Evolutionary conservation across 2,888 invertebrate species (phyloP).

Genomic region (Byasa hedistus): DNA sequence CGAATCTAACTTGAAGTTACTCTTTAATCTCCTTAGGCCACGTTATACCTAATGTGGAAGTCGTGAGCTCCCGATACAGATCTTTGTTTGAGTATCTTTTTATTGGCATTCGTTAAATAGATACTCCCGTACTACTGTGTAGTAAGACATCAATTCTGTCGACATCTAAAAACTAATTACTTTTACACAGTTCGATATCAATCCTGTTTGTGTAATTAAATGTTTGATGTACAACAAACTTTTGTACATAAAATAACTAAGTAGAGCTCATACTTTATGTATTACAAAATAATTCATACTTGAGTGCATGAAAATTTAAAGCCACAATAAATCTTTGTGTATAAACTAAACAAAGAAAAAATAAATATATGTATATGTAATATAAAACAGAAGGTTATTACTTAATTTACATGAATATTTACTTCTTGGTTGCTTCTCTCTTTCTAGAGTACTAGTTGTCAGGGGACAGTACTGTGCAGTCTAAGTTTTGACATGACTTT

Average conservation of each 20-base stretch:
- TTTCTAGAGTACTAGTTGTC: neutral
- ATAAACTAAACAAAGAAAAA: no score
- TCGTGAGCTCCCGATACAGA: constrained; percentile 49
- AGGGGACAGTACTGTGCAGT: no score
- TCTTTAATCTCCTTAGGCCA: constrained; percentile 9
- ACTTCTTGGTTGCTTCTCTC: neutral
- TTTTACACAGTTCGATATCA: neutral
- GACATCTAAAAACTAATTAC: neutral
- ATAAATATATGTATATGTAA: neutral
- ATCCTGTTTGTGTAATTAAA: neutral
- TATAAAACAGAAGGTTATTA: neutral
- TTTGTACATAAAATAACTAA: no score
- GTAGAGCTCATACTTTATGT: no score
- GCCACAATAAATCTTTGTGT: no score
- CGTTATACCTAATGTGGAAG: constrained; percentile 43
- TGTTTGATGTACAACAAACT: no score
- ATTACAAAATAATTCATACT: no score
- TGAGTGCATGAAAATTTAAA: no score
- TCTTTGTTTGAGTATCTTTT: constrained; percentile 45
- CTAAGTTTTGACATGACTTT: no score
- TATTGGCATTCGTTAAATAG: constrained; percentile 31
- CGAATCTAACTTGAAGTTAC: neutral
- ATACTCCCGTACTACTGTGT: constrained; percentile 24
- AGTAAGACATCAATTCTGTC: constrained; percentile 1
- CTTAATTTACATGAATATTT: neutral